These are phyloP conservation scores for Hafferia zeledoni DNA, from an alignment of 2,797 vertebrate genomes.

Conservation along the genomic window DNA sequence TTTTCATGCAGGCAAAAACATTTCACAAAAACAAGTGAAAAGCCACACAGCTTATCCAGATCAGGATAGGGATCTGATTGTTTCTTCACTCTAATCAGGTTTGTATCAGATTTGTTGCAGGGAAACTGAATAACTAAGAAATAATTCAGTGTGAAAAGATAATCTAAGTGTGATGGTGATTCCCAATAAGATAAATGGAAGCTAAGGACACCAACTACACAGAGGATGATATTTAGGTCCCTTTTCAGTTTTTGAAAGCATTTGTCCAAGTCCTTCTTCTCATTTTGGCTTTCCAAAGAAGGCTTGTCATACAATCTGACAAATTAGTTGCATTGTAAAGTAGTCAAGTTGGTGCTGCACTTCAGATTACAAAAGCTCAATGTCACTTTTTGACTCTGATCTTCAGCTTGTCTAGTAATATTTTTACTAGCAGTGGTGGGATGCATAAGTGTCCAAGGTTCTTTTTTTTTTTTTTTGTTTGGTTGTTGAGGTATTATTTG, in stretches of 20 bases:
- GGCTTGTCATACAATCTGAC: not conserved
- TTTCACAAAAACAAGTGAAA: not conserved
- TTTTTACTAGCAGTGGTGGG: not conserved
- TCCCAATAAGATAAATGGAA: not conserved
- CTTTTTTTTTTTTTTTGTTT: not conserved
- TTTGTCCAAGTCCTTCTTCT: not conserved
- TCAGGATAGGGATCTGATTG: not conserved
- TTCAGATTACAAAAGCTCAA: not conserved
- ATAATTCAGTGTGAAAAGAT: not conserved
- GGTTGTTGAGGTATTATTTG: not conserved
- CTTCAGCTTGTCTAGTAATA: not conserved
- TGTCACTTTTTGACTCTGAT: not conserved
- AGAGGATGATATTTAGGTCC: not conserved
- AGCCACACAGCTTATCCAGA: not conserved
- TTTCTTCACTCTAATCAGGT: not conserved
- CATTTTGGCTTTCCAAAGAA: not conserved
- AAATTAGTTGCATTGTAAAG: not conserved
- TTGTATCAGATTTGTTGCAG: not conserved
- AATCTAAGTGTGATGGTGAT: not conserved
- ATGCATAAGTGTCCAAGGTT: not conserved
- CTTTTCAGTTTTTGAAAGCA: not conserved
- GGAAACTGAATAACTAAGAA: not conserved
- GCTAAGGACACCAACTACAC: not conserved
- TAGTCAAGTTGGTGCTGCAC: not conserved
- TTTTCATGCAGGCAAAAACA: not conserved